Evolutionary conservation across 2,797 vertebrate genomes (phyloP), one percentile per base, ranked within the genome.

Genomic region (Dallia pectoralis): DNA sequence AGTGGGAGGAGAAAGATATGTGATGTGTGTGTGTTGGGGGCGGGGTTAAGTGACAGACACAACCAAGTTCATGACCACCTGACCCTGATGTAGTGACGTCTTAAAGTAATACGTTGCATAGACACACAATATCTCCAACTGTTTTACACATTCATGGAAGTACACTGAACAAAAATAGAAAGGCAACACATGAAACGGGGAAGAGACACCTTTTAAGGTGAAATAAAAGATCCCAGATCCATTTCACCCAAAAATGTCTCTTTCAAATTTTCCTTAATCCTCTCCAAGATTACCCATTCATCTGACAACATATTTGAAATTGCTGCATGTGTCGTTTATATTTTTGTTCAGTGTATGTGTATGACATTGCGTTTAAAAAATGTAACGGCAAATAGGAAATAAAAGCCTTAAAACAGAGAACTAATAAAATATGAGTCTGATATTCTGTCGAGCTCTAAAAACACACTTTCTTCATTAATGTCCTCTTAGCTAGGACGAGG

Each of bases 1-100:
- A 63, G 48, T 77, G 25, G 16, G 9, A 3, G 25, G 74, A 69
- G 84, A 71, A 68, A 49, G 56, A 71, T 79, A 44, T 6, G 11
- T 44, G 8, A 44, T 3, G 5, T 44, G 14, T 44, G 40, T 44
- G 40, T 11, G 14, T 44, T n/a, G n/a, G 59, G 1, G 19, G 36
- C 29, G n/a, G 56, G 32, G 7, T 9, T 51, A 22, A n/a, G 69
- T 62, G 69, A 71, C 29, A 25, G 27, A 11, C 59, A 62, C 61
- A 62, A 15, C 27, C 59, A 29, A 29, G 59, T 62, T 62, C 7
- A 61, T 29, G 25, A 29, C 59, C 59, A 14, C 14, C 59, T 61
- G 22, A 62, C 14, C 61, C 61, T 62, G 61, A 27, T 63, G 15
- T 56, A 8, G 8, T 56, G 53, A 7, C n/a, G 5, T 8, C 27